A percentile compares a stretch with the other conserved stretches of the same genome.
Evolutionary conservation across 2,888 invertebrate genomes (phyloP).

Genomic region (Drosophila vallismaia): DNA sequence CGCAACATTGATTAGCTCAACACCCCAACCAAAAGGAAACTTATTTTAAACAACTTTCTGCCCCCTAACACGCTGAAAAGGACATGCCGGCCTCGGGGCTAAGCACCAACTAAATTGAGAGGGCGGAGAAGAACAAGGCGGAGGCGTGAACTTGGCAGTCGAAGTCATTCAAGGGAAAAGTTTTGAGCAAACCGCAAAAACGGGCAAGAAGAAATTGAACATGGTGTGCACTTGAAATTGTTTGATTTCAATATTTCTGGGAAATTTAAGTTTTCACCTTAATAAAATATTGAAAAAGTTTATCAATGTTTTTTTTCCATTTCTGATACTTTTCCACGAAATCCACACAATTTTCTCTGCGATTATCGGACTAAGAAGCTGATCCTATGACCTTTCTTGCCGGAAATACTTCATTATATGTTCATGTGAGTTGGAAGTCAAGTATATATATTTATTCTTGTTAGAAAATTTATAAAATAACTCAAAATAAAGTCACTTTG

Average conservation of each 20-base stretch:
- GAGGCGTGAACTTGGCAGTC: slow-evolving; percentile 62
- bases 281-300: slow-evolving; percentile 15
- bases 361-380: background rate
- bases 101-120: slow-evolving; percentile 27
- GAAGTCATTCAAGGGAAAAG: slow-evolving; percentile 61
- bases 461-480: background rate
- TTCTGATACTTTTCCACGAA: background rate
- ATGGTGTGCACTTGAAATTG: slow-evolving; percentile 43
- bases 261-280: slow-evolving; percentile 9
- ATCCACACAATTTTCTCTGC: background rate
- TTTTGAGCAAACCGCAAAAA: slow-evolving; percentile 43
- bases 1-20: slow-evolving; percentile 71
- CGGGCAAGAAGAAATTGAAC: slow-evolving; percentile 34
- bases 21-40: slow-evolving; percentile 41
- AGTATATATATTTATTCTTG: background rate
- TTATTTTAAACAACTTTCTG: slow-evolving; percentile 65
- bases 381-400: background rate
- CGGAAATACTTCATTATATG: background rate
- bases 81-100: slow-evolving; percentile 60
- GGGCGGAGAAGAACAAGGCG: slow-evolving; percentile 24
- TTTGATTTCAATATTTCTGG: slow-evolving; percentile 27
- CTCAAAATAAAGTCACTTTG: background rate
- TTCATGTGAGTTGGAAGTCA: background rate
- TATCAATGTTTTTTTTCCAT: background rate
- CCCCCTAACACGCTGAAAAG: slow-evolving; percentile 54